Evolutionary conservation across 64 coral and sea anemone genomes (phyloP).

Genomic region (Montipora foliosa): DNA sequence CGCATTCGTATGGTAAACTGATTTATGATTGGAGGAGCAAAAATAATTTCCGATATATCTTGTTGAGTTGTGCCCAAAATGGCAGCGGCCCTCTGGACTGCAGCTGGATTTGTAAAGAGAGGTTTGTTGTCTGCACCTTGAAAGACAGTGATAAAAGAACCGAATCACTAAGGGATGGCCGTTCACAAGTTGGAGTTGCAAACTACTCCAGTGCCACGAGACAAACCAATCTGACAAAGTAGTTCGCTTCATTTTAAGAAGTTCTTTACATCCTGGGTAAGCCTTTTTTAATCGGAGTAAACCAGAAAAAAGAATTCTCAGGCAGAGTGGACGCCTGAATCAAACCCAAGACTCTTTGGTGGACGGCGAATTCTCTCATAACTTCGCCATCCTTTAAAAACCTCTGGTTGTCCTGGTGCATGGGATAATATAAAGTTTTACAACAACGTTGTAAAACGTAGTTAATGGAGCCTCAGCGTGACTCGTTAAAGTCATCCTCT

Average conservation of each 20-base stretch:
- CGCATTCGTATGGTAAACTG: conserved; percentile 90
- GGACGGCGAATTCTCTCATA: too few species aligned
- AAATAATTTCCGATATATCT: conserved; percentile 95
- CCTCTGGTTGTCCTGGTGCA: too few species aligned
- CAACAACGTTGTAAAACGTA: too few species aligned
- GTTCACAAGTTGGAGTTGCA: not conserved
- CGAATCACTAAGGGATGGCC: not conserved
- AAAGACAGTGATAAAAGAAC: not conserved
- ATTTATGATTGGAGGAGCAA: conserved; percentile 95
- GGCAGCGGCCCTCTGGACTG: conserved; percentile 87
- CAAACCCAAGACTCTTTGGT: too few species aligned
- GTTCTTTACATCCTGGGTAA: not conserved
- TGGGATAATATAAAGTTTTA: too few species aligned
- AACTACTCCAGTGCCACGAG: not conserved
- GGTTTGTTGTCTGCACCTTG: conserved; percentile 97
- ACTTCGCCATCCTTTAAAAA: too few species aligned
- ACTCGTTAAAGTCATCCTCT: too few species aligned
- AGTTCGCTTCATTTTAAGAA: not conserved
- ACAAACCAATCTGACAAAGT: not conserved
- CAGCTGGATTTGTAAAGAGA: conserved; percentile 94
- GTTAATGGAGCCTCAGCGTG: too few species aligned
- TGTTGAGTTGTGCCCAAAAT: conserved; percentile 82
- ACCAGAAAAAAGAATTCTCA: too few species aligned
- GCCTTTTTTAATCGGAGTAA: too few species aligned
- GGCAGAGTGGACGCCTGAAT: too few species aligned